These are phyloP conservation scores for Dromas ardeola DNA, from an alignment of 2,113 vertebrate species.

Conservation along the genomic window DNA sequence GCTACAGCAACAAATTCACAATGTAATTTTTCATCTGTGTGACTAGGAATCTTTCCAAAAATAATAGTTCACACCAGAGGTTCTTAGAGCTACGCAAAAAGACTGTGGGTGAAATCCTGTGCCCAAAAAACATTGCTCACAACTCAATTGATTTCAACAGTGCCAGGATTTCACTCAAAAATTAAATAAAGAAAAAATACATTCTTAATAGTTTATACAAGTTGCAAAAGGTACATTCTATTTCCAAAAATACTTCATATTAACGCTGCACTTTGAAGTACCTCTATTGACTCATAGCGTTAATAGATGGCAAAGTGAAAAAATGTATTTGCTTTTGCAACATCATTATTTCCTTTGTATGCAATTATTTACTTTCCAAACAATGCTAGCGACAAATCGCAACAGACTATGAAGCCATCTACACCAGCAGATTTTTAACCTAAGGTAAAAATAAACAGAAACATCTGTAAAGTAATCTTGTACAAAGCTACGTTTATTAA, in stretches of 20 bases:
- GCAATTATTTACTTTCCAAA: constrained; percentile 70
- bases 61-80: neutral
- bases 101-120: neutral
- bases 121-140: neutral
- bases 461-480: constrained; percentile 72
- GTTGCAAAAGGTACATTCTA: neutral
- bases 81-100: neutral
- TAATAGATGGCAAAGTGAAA: constrained; percentile 29
- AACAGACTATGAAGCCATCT: constrained; percentile 59
- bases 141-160: neutral
- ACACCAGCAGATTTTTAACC: constrained; percentile 70
- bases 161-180: neutral
- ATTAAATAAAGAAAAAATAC: neutral
- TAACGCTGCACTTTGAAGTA: neutral
- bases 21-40: constrained; percentile 25
- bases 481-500: constrained; percentile 75
- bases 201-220: neutral
- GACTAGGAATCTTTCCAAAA: neutral
- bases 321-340: constrained; percentile 52
- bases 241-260: neutral
- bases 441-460: constrained; percentile 79
- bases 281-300: neutral
- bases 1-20: constrained; percentile 14
- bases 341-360: constrained; percentile 49
- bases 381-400: constrained; percentile 59